phyloP scores from a whole-genome alignment of 2,888 invertebrate species.

The Theodoxus fluviatilis region DNA sequence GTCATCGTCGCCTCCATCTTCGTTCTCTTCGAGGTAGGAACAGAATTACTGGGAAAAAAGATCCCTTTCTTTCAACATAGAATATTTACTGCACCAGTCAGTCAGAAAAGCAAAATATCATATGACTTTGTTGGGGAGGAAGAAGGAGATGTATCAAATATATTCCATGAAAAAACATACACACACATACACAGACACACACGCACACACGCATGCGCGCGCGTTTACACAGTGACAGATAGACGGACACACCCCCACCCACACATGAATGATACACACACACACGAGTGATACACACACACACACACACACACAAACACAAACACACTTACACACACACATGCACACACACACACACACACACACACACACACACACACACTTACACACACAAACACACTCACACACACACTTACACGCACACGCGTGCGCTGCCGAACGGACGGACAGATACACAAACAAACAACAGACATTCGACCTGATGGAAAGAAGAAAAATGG shows the following conservation, averaged over 20 bases:
- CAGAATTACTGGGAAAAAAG: too few relatives aligned
- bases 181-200: neutral
- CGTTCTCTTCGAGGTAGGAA: conserved; percentile 45
- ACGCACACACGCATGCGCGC: neutral
- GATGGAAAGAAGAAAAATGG: too few relatives aligned
- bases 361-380: neutral
- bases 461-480: too few relatives aligned
- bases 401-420: neutral
- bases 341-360: neutral
- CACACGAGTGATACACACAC: neutral
- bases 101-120: too few relatives aligned
- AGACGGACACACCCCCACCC: too few relatives aligned
- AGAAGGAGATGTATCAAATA: too few relatives aligned
- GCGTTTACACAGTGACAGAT: neutral
- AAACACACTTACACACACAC: neutral
- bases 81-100: too few relatives aligned
- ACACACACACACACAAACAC: neutral
- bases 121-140: too few relatives aligned
- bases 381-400: neutral
- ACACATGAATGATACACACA: neutral
- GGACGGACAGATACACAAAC: too few relatives aligned
- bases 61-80: too few relatives aligned
- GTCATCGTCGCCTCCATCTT: conserved; percentile 43
- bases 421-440: too few relatives aligned
- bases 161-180: neutral